Percentiles rank a stretch among this genome's conserved stretches.
Evolutionary conservation across 2,888 invertebrate species (phyloP).

Genomic region (Agrenia bidenticulata): DNA sequence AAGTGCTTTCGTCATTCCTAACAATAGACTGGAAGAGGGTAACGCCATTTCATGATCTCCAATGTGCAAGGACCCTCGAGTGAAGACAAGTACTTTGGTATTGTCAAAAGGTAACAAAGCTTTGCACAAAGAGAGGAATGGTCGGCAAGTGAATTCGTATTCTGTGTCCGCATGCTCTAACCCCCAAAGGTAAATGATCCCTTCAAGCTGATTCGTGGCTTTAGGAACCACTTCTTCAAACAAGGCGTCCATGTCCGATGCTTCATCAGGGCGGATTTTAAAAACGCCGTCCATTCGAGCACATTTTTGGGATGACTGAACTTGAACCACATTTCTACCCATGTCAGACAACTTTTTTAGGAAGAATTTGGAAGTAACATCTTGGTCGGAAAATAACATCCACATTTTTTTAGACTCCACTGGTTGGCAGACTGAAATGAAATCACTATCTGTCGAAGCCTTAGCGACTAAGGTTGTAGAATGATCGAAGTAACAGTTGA

Average conservation of each 20-base stretch:
- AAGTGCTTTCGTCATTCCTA: slow-evolving; percentile 25
- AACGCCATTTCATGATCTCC: slow-evolving; percentile 18
- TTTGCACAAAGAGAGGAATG: slow-evolving; percentile 3
- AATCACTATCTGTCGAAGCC: not conserved
- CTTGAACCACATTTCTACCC: not conserved
- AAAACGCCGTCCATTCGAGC: not conserved
- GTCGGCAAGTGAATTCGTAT: not conserved
- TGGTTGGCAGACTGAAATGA: not conserved
- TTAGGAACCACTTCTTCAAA: slow-evolving; percentile 7
- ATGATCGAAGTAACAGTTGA: slow-evolving; percentile 15
- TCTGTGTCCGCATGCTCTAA: slow-evolving; percentile 3
- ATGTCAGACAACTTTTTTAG: not conserved
- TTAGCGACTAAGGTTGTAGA: slow-evolving; percentile 20
- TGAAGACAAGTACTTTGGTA: slow-evolving; percentile 3
- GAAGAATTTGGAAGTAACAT: not conserved
- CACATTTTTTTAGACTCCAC: not conserved
- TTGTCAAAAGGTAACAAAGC: not conserved
- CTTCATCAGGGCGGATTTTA: not conserved
- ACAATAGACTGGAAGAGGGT: slow-evolving; percentile 14
- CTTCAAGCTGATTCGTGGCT: slow-evolving; percentile 10
- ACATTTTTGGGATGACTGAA: not conserved
- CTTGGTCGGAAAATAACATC: slow-evolving; percentile 12
- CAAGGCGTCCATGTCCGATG: not conserved
- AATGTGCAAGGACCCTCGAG: slow-evolving; percentile 13
- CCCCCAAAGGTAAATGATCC: slow-evolving; percentile 24